Conservation (phyloP, 1,140 invertebrate species). For the Camponotus vicinus region DNA sequence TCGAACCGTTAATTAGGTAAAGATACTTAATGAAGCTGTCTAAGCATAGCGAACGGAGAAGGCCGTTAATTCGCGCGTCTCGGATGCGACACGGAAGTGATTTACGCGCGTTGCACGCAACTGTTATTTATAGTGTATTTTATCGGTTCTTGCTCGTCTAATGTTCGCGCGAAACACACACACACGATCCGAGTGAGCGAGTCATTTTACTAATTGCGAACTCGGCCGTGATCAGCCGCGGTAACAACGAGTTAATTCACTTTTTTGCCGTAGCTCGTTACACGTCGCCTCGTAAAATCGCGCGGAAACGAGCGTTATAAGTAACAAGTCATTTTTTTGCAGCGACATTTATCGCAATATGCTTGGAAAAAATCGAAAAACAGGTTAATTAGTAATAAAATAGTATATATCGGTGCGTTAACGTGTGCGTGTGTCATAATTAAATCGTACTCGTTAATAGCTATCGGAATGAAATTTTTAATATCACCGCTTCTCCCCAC, state of each 20-base stretch:
- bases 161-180: not conserved
- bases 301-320: not conserved
- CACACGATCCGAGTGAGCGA: slow-evolving; percentile 13
- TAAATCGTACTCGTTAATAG: not conserved
- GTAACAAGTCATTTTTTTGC: slow-evolving; percentile 15
- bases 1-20: slow-evolving; percentile 26
- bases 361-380: not conserved
- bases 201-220: slow-evolving; percentile 58
- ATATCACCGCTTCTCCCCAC: not conserved
- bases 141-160: slow-evolving; percentile 43
- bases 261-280: slow-evolving; percentile 21
- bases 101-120: slow-evolving; percentile 45
- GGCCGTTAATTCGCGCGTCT: slow-evolving; percentile 37
- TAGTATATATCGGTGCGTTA: not conserved
- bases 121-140: slow-evolving; percentile 58
- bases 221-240: slow-evolving; percentile 43
- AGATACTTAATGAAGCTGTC: slow-evolving; percentile 35
- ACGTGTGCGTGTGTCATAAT: not conserved
- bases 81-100: slow-evolving; percentile 42
- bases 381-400: not conserved
- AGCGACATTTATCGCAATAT: not conserved
- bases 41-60: not conserved
- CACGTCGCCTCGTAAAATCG: slow-evolving; percentile 7
- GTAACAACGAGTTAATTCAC: slow-evolving; percentile 54
- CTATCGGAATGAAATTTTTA: not conserved